Evolutionary conservation across 2,797 vertebrate species (phyloP), one percentile per base, ranked within the genome.

Genomic region (Manis pentadactyla): DNA sequence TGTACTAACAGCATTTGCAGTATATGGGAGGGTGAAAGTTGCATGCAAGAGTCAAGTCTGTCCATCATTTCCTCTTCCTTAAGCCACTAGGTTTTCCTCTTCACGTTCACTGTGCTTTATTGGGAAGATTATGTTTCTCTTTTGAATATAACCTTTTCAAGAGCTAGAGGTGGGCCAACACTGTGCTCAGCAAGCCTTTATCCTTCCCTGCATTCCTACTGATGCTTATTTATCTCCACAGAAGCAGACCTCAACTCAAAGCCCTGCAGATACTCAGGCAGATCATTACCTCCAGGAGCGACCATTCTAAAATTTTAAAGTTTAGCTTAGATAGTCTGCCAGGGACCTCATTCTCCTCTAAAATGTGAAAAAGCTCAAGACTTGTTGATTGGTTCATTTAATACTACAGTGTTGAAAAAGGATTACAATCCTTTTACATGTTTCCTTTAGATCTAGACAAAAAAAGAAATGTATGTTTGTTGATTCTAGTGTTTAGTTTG

Each of bases 391-490:
- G 63, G 12, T 15, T 73, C 29, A 59, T 90, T 57, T 46, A 21
- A 23, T 79, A 66, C 59, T 63, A 74, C 93, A 92, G 95, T 61
- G 39, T 42, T 71, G 10, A 39, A 34, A 85, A 25, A 68, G 5
- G 25, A 63, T 63, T 81, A 34, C 7, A 78, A 37, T 59, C 61
- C 31, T 39, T 25, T 57, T 66, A 15, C 27, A 15, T 53, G 49
- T 61, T 71, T 66, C 84, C 29, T 66, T 97, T 49, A n/a, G 31
- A 71, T 74, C 66, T 83, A 93, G 17, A 94, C 61, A 49, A 81
- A 63, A 89, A 46, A 91, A 87, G 63, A 29, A 51, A 42, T 23
- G 1, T 17, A 1, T 1, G 0, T 25, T 34, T 46, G 15, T 39
- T 27, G 78, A 78, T 86, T 88, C 37, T 46, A 46, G 46, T 14